Evolutionary conservation across 2,888 invertebrate species (phyloP), one percentile per base, ranked within the genome.

Genomic region (Diarsia mendica): DNA sequence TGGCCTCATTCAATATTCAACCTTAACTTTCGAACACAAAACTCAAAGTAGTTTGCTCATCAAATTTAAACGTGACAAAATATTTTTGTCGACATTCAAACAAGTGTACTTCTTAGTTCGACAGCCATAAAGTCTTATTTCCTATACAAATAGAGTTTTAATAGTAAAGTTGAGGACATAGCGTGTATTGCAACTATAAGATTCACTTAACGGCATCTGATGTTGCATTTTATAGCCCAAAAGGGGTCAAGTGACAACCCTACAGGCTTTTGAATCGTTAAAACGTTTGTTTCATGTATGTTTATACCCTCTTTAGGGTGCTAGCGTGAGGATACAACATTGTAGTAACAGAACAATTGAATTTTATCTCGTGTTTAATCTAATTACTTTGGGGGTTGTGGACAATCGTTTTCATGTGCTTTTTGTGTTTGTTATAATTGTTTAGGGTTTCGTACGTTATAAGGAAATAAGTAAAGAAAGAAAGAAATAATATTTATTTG

Each of bases 201-300:
- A 85, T 79, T 87, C 70, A 84, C 69, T 83, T 77, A 82, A 71
- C 77, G 82, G 48, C 82, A 85, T 87, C 77, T 65, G 77, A 82
- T 79, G 79, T 74, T 81, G 79, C 81, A 81, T 85, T 87, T 85
- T 81, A 84, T 78, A 66, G 55, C 44, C 61, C 60, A 60, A 78
- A 79, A 79, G 74, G 71, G 83, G 82, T 79, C 79, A 73, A 65
- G 46, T 67, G 80, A 81, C 81, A 80, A 69, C 81, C 72, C 83
- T 77, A 72, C 28, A 78, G n/a, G 64, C 23, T 61, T 64, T 73
- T 51, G 13, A 33, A 64, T 61, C 6, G 71, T 72, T 77, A 61
- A 70, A 73, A 28, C 63, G 23, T 71, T 51, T 60, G 80, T 71
- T 60, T 46, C 39, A 39, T 76, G 33, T 33, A 33, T 39, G 8